Evolutionary conservation across 2,113 vertebrate genomes (phyloP), one percentile per base, ranked within the genome.

Genomic region (Neopipo cinnamomea): DNA sequence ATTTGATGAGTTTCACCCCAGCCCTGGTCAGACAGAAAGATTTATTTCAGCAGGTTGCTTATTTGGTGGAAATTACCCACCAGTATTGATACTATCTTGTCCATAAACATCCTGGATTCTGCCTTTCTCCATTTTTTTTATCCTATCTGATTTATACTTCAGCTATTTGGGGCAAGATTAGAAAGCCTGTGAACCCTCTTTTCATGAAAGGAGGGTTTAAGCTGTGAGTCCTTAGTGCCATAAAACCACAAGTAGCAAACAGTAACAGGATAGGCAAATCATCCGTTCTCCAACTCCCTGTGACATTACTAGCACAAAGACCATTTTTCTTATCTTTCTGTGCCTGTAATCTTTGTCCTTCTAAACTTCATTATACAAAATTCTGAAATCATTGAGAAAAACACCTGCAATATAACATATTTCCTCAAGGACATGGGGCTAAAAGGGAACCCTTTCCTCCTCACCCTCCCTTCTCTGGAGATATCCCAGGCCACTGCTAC

Each of bases 281-380:
- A 75, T 12, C 19, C 80, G 9, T 85, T 88, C 49, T 85, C 20
- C 33, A 70, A 33, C 27, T 77, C 62, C 55, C 18, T 2, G 1
- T 66, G 50, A 83, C 20, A 28, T 28, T 71, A 22, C n/a, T 61
- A 23, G 22, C 2, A 13, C 50, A 91, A 55, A 88, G 70, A 85
- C 23, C 25, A 25, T 87, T 95, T 66, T 75, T 78, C 41, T 91
- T 91, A 55, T 61, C 44, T 91, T 13, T 85, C 46, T 58, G 18
- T n/a, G 11, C 35, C 67, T 91, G 70, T 59, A 91, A 76, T 74
- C 46, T 93, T 88, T 83, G 49, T 56, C 56, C 78, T 46, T 78
- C 23, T 89, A 50, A 66, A 41, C n/a, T 33, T 84, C 33, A 28
- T 66, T 21, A 47, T n/a, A 46, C 2, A 8, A 78, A 87, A 66